Percentiles rank a stretch among this genome's conserved stretches.
Conservation (phyloP, 2,113 vertebrate species). For the Plecturocebus donacophilus region DNA sequence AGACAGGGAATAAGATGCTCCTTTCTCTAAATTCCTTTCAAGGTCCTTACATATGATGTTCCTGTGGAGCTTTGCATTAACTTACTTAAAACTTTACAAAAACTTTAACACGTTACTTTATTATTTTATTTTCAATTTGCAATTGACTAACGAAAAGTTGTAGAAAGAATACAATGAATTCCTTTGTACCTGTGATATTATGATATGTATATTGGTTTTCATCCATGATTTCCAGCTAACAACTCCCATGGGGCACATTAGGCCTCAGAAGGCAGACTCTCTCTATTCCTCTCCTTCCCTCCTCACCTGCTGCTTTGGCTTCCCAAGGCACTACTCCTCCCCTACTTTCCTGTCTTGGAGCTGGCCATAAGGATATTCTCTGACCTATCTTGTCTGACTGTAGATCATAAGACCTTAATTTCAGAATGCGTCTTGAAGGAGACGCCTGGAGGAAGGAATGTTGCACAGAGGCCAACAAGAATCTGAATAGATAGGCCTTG, state of each 20-base stretch:
- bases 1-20: neutral
- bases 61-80: neutral
- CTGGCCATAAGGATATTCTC: neutral
- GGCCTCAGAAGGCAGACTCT: neutral
- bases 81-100: neutral
- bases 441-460: neutral
- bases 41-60: rapidly evolving
- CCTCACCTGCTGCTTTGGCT: neutral
- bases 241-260: neutral
- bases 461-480: neutral
- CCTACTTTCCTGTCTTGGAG: neutral
- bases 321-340: neutral
- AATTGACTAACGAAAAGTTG: neutral
- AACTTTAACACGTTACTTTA: neutral
- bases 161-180: neutral
- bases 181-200: neutral
- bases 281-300: neutral
- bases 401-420: neutral
- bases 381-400: neutral
- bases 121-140: neutral
- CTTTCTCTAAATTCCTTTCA: neutral
- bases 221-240: neutral
- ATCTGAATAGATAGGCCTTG: neutral
- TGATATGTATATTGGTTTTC: neutral
- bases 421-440: rapidly evolving